Percentiles rank a stretch among this genome's conserved stretches.
These are phyloP conservation scores for Tenualosa ilisha DNA, from an alignment of 2,797 vertebrate species.

Conservation along the genomic window DNA sequence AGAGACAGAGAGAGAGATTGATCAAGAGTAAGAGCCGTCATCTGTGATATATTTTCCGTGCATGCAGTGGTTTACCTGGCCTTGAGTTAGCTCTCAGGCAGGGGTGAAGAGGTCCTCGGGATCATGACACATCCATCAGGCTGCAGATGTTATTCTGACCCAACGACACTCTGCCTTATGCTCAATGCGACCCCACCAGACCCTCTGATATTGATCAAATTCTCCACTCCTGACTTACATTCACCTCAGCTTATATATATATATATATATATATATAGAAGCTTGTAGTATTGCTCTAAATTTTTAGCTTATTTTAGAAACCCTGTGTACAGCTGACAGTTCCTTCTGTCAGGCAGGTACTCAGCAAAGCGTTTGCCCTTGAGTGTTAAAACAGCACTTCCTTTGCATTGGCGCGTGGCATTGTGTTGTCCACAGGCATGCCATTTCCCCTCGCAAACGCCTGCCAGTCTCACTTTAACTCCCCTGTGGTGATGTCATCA, in stretches of 20 bases:
- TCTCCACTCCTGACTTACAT: neutral
- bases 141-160: slow-evolving; percentile 15
- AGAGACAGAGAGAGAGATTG: neutral
- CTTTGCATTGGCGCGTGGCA: neutral
- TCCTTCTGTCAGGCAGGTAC: neutral
- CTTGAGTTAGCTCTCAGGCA: neutral
- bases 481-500: neutral
- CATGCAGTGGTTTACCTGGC: neutral
- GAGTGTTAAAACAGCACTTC: neutral
- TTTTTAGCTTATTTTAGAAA: neutral
- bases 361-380: neutral
- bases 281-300: neutral
- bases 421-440: neutral
- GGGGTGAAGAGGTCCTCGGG: neutral
- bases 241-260: neutral
- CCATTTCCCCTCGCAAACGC: neutral
- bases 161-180: neutral
- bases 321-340: neutral
- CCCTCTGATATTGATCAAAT: slow-evolving; percentile 4
- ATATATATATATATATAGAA: no score
- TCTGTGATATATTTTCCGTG: neutral
- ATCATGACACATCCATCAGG: neutral
- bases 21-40: neutral
- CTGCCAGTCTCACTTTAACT: neutral
- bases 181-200: neutral